Base-by-base conservation (phyloP, 2,888 invertebrate species). In the Magallana nippona region DNA sequence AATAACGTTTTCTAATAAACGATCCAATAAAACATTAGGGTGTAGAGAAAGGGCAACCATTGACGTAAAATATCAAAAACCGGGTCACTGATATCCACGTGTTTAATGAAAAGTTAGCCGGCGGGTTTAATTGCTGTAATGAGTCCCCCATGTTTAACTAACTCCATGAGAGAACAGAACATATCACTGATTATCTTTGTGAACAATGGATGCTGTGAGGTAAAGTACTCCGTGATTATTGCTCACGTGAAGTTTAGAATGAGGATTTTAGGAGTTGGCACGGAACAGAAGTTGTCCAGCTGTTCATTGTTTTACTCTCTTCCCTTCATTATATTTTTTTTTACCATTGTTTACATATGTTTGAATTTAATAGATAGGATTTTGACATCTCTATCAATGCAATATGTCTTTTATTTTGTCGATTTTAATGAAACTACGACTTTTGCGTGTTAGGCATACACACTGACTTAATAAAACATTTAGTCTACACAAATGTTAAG, bases 61-160 rank as follows among this genome's bases (percentile, higher is more conserved):
- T 71, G 71, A 71, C 71, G 71, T 71, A 71, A 71, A 71, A 71
- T 32, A 71, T 71, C 22, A 71, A 60, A 71, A 71, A 71, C 32
- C 15, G 17, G 71, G 71, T 71, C 71, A 71, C 32, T 32, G 17
- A n/a, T 10, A n/a, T n/a, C n/a, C 60, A 60, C 60, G 10, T 60
- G 60, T 32, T 2, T 13, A 44, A 71, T 71, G 27, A 27, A 71
- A 71, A 71, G 32, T 71, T 2, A 71, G 32, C 27, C 71, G 27
- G 22, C 8, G 19, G 71, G 71, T 71, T 22, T 71, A 71, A 71
- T 71, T 71, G 32, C 22, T 15, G 32, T 71, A 71, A 27, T 10
- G 22, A 27, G 22, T 22, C 15, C 27, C 22, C 71, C 44, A 5
- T 44, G 44, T 44, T 44, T 44, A 44, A 44, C 44, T 8, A 44